Evolutionary conservation across 2,797 vertebrate genomes (phyloP).

Genomic region (Hylomyscus alleni): DNA sequence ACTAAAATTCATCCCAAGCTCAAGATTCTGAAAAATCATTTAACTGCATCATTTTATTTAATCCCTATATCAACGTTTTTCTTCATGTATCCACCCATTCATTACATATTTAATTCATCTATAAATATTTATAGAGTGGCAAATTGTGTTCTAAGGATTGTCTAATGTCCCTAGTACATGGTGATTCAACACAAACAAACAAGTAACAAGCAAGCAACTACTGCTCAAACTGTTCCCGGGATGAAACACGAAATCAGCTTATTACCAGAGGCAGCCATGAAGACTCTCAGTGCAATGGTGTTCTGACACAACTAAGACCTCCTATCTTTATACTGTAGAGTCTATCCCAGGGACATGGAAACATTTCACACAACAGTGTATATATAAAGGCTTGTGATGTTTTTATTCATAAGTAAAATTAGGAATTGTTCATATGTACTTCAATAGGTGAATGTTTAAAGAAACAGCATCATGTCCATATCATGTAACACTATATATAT

Average conservation of each 20-base stretch:
- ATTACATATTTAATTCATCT: conserved; percentile 71
- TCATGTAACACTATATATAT: background rate
- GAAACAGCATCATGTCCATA: background rate
- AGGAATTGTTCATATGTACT: background rate
- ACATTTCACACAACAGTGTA: background rate
- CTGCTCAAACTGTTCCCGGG: background rate
- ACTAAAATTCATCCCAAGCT: background rate
- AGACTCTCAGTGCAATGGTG: background rate
- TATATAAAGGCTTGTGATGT: rapidly evolving
- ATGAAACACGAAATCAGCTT: background rate
- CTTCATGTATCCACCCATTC: conserved; percentile 68
- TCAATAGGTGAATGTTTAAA: background rate
- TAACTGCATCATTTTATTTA: conserved; percentile 65
- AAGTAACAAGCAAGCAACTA: conserved; percentile 39
- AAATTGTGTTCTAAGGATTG: conserved; percentile 68
- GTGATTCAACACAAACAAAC: conserved; percentile 56
- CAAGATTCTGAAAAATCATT: conserved; percentile 44
- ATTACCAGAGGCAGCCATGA: background rate
- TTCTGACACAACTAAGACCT: background rate
- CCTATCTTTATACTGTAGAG: background rate
- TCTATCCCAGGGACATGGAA: conserved; percentile 23
- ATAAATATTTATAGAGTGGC: conserved; percentile 75
- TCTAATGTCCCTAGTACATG: background rate
- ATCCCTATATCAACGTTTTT: conserved; percentile 56
- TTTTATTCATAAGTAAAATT: conserved; percentile 3